These are phyloP conservation scores for Andrena hattorfiana DNA, from an alignment of 2,888 invertebrate genomes.

Conservation along the genomic window DNA sequence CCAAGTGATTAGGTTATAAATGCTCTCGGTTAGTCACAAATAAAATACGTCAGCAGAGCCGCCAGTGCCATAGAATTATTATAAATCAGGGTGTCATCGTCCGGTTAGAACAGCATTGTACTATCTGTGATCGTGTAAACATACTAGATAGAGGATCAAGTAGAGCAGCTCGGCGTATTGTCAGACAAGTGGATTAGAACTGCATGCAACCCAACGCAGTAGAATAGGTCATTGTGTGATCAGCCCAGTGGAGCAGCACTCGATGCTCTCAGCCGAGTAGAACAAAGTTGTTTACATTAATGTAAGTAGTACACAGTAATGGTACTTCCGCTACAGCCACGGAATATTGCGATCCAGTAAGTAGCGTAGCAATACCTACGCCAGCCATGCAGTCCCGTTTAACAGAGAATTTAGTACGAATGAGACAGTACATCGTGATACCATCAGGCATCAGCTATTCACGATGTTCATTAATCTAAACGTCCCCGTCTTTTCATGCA, in stretches of 20 bases:
- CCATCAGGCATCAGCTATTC: too few species aligned
- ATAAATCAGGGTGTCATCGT: neutral
- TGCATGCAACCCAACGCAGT: neutral
- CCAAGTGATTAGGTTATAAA: too few species aligned
- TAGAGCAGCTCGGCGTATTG: neutral
- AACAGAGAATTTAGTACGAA: neutral
- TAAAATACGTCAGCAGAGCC: too few species aligned
- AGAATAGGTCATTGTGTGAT: neutral
- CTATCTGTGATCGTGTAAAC: neutral
- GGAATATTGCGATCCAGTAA: neutral
- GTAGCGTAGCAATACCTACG: conserved; percentile 10
- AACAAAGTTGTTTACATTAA: conserved; percentile 27
- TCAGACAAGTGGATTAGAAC: neutral
- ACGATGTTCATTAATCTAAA: too few species aligned
- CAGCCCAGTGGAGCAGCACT: neutral
- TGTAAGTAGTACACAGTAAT: conserved; percentile 12
- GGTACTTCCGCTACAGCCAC: neutral
- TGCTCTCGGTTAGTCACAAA: too few species aligned
- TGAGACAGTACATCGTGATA: too few species aligned
- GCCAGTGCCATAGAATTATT: too few species aligned
- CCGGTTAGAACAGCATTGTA: neutral
- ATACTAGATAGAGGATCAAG: neutral
- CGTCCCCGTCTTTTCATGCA: neutral
- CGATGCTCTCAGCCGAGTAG: conserved; percentile 11
- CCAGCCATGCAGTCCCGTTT: too few species aligned